phyloP scores from a whole-genome alignment of 2,888 invertebrate species.

The Euzophera pinguis region DNA sequence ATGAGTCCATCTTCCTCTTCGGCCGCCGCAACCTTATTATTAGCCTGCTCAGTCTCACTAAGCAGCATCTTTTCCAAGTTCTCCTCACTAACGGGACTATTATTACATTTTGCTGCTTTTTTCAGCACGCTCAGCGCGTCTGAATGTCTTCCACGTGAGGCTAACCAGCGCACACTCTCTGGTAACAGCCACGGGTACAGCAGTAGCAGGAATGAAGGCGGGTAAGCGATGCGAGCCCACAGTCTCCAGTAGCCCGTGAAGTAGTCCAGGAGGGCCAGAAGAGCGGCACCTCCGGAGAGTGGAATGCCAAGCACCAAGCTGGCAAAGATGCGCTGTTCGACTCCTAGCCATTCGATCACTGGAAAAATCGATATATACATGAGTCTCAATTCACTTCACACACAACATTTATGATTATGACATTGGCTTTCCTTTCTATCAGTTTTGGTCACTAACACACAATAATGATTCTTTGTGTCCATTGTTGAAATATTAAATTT shows the following conservation, averaged over 20 bases:
- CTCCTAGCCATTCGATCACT: constrained; percentile 90
- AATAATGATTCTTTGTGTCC: too few relatives aligned
- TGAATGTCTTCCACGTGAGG: constrained; percentile 81
- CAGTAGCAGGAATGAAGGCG: constrained; percentile 84
- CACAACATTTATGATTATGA: neutral
- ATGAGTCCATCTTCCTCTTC: constrained; percentile 53
- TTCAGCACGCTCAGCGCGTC: constrained; percentile 81
- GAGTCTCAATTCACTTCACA: too few relatives aligned
- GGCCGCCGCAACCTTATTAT: constrained; percentile 37
- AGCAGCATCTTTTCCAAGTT: constrained; percentile 61
- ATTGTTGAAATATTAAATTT: too few relatives aligned
- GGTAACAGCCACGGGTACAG: constrained; percentile 85
- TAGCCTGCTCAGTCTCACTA: constrained; percentile 40
- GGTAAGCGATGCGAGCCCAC: constrained; percentile 83
- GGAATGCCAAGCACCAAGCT: constrained; percentile 85
- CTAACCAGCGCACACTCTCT: constrained; percentile 88
- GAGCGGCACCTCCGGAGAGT: constrained; percentile 84
- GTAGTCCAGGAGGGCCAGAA: constrained; percentile 84
- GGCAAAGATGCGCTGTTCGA: constrained; percentile 84
- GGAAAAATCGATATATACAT: constrained; percentile 25
- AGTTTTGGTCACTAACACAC: too few relatives aligned
- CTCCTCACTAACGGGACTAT: constrained; percentile 66
- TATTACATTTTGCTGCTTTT: constrained; percentile 81
- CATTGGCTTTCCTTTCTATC: too few relatives aligned
- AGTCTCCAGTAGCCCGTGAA: constrained; percentile 84